Evolutionary conservation across 2,113 vertebrate genomes (phyloP).

Genomic region (Pteruthius melanotis): DNA sequence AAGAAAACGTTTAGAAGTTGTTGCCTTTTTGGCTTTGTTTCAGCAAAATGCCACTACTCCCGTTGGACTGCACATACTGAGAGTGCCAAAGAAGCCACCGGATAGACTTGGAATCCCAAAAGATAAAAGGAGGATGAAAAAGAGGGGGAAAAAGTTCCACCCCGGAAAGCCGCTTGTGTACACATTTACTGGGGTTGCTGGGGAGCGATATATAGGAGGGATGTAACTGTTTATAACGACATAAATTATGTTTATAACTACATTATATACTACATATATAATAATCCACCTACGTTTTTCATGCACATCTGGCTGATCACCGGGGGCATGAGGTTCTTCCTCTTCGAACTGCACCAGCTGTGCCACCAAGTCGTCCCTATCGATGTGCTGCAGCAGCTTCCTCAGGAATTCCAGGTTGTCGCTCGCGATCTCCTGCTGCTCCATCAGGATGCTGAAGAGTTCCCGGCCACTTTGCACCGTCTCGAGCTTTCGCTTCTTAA

Average conservation of each 20-base stretch:
- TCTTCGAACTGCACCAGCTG: constrained; percentile 25
- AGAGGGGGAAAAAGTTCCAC: rapidly evolving
- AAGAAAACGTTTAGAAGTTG: neutral
- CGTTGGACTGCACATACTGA: no score
- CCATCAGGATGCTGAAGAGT: constrained; percentile 66
- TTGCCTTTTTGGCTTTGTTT: neutral
- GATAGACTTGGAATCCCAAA: neutral
- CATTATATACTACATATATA: no score
- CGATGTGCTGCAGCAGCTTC: neutral
- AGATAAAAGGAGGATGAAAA: neutral
- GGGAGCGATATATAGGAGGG: rapidly evolving
- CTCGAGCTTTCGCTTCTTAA: constrained; percentile 67
- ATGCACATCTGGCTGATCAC: neutral
- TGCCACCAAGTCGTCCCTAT: constrained; percentile 12
- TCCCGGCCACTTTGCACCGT: neutral
- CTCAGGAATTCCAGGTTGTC: neutral
- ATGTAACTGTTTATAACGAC: neutral
- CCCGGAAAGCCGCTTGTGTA: rapidly evolving
- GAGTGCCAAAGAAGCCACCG: neutral
- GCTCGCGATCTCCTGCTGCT: constrained; percentile 19
- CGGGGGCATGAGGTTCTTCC: rapidly evolving
- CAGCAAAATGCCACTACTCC: neutral
- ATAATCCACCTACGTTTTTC: constrained; percentile 69
- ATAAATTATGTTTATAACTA: neutral
- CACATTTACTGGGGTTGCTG: neutral